Percentiles rank a stretch among this genome's conserved stretches.
Evolutionary conservation across 2,888 invertebrate species (phyloP).

Genomic region (Caenorhabditis imperialis): DNA sequence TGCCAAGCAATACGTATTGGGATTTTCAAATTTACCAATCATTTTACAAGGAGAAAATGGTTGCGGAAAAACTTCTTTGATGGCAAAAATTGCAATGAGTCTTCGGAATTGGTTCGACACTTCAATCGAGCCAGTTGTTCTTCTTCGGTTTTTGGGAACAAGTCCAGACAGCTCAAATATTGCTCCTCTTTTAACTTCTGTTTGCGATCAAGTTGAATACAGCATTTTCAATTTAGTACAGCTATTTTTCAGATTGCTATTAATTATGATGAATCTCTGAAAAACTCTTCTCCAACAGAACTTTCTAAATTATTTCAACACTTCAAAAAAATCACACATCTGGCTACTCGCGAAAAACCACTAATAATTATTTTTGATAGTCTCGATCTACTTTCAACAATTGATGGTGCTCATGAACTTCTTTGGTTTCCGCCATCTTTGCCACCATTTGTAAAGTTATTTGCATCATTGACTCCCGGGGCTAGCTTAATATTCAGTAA

Average conservation of each 20-base stretch:
- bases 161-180: slow-evolving; percentile 94
- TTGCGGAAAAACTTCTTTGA: slow-evolving; percentile 95
- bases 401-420: slow-evolving; percentile 93
- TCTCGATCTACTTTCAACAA: slow-evolving; percentile 94
- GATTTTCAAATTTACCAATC: slow-evolving; percentile 86
- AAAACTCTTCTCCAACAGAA: slow-evolving; percentile 94
- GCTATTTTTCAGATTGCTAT: slow-evolving; percentile 74
- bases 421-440: slow-evolving; percentile 92
- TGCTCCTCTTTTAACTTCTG: slow-evolving; percentile 92
- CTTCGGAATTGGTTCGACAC: slow-evolving; percentile 64
- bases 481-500: slow-evolving; percentile 65
- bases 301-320: slow-evolving; percentile 94
- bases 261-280: slow-evolving; percentile 82
- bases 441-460: slow-evolving; percentile 81
- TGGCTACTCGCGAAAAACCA: slow-evolving; percentile 88
- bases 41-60: slow-evolving; percentile 89
- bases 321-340: slow-evolving; percentile 91
- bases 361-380: slow-evolving; percentile 93
- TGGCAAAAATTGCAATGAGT: slow-evolving; percentile 88
- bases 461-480: slow-evolving; percentile 71
- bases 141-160: slow-evolving; percentile 94
- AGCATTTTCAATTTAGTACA: too few species aligned
- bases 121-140: slow-evolving; percentile 86
- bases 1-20: slow-evolving; percentile 88
- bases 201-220: slow-evolving; percentile 86